Conservation (phyloP, 2,888 invertebrate species). For the Trichogramma evanescens region DNA sequence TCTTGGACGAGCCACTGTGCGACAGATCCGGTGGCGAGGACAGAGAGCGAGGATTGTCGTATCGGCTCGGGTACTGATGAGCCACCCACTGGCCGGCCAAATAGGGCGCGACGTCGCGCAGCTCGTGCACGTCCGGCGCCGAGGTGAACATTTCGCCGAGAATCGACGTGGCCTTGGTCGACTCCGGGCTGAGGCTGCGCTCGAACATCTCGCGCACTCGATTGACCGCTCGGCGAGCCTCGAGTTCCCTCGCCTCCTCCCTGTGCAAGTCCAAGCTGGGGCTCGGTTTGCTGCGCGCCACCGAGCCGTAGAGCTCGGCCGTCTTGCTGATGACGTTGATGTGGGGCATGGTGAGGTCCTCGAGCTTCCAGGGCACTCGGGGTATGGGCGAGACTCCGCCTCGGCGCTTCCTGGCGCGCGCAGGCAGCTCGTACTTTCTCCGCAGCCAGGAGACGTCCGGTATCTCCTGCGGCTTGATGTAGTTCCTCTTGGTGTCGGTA, state of each 20-base stretch:
- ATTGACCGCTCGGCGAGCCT: constrained; percentile 57
- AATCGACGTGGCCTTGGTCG: constrained; percentile 51
- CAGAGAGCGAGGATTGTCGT: constrained; percentile 62
- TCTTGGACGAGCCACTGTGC: constrained; percentile 7
- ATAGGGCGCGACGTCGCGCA: constrained; percentile 72
- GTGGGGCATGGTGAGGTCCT: constrained; percentile 77
- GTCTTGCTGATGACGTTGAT: constrained; percentile 86
- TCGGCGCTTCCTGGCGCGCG: constrained; percentile 49
- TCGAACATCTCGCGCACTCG: constrained; percentile 68
- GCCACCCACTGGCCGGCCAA: constrained; percentile 74
- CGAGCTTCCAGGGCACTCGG: constrained; percentile 56
- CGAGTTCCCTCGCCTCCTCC: constrained; percentile 38
- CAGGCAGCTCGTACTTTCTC: constrained; percentile 56
- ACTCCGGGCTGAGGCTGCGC: constrained; percentile 39
- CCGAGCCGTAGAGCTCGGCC: constrained; percentile 54
- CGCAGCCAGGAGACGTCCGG: constrained; percentile 59
- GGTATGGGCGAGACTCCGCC: constrained; percentile 57
- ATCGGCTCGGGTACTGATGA: constrained; percentile 66
- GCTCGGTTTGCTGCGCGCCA: constrained; percentile 24
- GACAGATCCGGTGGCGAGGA: constrained; percentile 48
- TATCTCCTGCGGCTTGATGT: constrained; percentile 49
- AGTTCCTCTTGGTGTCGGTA: constrained; percentile 46
- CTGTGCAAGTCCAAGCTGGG: constrained; percentile 21
- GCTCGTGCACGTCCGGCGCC: constrained; percentile 69
- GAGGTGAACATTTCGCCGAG: constrained; percentile 75